Base-by-base conservation (phyloP, 2,113 vertebrate species). In the Spea multiplicata region DNA sequence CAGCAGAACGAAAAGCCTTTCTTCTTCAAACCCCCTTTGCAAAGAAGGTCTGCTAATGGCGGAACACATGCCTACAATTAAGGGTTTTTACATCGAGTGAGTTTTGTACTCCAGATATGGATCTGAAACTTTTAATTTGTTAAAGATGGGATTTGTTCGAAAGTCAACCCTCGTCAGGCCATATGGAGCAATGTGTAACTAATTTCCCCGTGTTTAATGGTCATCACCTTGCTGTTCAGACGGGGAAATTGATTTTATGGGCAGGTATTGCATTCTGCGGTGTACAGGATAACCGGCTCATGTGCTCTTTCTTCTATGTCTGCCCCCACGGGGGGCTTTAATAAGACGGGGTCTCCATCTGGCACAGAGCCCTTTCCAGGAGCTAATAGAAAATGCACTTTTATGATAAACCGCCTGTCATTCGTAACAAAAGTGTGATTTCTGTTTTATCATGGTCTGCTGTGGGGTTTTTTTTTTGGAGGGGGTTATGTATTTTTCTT, bases 401-500 rank as follows among this genome's bases (percentile, higher is more conserved):
- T 44, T 17, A 69, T 77, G 44, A 50, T n/a, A 55, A 77, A 13
- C 55, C 44, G 6, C 55, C 46, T 44, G 13, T 46, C 16, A 50
- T 77, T 77, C 75, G 61, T 77, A 77, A 62, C 66, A n/a, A n/a
- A 77, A 70, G 75, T 77, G 75, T 77, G 75, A 77, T 70, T 77
- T 77, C 75, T 77, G 66, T 48, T 77, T 77, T 70, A 70, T 77
- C 75, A 77, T 13, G 55, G 55, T 59, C 55, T 59, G n/a, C 16
- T 55, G 14, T 44, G 49, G n/a, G n/a, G n/a, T n/a, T n/a, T n/a
- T n/a, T n/a, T 44, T 46, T 46, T 57, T 76, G 16, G 44, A 76
- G 47, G 12, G n/a, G 5, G 47, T n/a, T 49, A 69, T 68, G 55
- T 70, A 30, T 6, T 13, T 62, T 30, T 55, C n/a, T 44, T 30